Evolutionary conservation across 2,113 vertebrate species (phyloP).

Genomic region (Nothocercus julius): DNA sequence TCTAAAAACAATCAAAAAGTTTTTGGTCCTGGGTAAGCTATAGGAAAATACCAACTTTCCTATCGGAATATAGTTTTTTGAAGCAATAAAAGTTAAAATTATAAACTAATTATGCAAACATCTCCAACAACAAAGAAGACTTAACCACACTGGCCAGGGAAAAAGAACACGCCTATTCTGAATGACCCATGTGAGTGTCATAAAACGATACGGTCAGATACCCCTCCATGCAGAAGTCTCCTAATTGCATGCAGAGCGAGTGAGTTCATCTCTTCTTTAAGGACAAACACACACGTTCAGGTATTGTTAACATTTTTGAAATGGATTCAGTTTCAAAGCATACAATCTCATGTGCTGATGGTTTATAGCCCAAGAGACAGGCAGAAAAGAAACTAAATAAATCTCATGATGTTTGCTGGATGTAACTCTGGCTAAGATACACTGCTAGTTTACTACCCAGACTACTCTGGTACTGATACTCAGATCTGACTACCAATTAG

Average conservation of each 20-base stretch:
- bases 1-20: not conserved
- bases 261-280: not conserved
- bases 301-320: not conserved
- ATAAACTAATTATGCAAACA: not conserved
- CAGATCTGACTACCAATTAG: not conserved
- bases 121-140: not conserved
- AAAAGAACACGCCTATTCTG: not conserved
- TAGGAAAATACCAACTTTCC: not conserved
- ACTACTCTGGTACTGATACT: not conserved
- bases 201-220: not conserved
- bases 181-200: not conserved
- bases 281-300: not conserved
- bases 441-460: not conserved
- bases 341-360: not conserved
- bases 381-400: not conserved
- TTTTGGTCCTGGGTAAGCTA: not conserved
- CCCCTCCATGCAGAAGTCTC: not conserved
- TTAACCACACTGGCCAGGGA: not conserved
- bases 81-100: not conserved
- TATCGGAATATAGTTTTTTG: too few relatives aligned
- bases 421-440: not conserved
- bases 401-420: not conserved
- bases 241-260: not conserved
- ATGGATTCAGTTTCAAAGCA: not conserved
- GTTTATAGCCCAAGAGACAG: not conserved